phyloP scores from a whole-genome alignment of 2,888 invertebrate genomes.

The Perdita meconis region DNA sequence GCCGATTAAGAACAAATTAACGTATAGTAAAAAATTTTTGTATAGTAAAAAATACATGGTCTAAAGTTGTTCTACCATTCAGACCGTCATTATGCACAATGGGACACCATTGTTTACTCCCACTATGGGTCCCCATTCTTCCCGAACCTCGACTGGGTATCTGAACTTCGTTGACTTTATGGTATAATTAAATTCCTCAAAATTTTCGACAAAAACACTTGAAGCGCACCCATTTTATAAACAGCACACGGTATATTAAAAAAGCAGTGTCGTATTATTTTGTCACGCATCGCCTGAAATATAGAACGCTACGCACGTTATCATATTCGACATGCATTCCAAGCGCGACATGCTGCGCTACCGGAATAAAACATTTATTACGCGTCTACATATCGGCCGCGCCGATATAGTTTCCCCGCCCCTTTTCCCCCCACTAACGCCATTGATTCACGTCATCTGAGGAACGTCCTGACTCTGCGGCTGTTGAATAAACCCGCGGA shows the following conservation, averaged over 20 bases:
- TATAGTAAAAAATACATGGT: too few species aligned
- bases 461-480: neutral
- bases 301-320: conserved; percentile 56
- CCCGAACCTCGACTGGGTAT: too few species aligned
- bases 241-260: conserved; percentile 42
- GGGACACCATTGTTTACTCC: too few species aligned
- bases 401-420: neutral
- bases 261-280: conserved; percentile 57
- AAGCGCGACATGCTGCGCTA: conserved; percentile 38
- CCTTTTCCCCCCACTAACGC: neutral
- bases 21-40: too few species aligned
- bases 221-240: conserved; percentile 35
- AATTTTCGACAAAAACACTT: too few species aligned
- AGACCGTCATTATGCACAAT: too few species aligned
- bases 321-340: conserved; percentile 57
- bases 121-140: too few species aligned
- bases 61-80: too few species aligned
- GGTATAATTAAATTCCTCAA: too few species aligned
- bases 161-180: too few species aligned
- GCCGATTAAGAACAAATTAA: too few species aligned
- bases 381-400: neutral
- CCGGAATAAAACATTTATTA: conserved; percentile 31
- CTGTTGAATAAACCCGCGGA: neutral
- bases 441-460: neutral
- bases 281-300: conserved; percentile 49